Conservation (phyloP, 2,113 vertebrate species). For the Malaclemys terrapin region DNA sequence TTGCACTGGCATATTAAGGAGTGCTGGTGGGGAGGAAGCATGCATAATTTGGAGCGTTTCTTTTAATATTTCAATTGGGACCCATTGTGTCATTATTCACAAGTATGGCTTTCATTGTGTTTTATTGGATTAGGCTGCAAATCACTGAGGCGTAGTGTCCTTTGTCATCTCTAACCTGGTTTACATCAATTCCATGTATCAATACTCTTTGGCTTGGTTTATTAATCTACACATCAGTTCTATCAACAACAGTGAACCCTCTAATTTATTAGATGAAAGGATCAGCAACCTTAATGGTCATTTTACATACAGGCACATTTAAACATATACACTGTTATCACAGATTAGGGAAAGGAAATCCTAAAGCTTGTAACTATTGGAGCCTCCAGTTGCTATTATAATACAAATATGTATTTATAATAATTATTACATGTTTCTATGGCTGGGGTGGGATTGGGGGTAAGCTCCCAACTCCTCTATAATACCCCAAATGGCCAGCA, state of each 20-base stretch:
- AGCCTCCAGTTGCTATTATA: slow-evolving; percentile 32
- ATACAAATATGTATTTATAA: slow-evolving; percentile 37
- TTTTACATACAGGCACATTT: slow-evolving; percentile 72
- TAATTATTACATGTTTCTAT: slow-evolving; percentile 14
- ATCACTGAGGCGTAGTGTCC: slow-evolving; percentile 73
- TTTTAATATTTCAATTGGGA: slow-evolving; percentile 64
- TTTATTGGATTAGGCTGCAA: slow-evolving; percentile 72
- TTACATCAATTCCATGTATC: slow-evolving; percentile 74
- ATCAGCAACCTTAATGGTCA: slow-evolving; percentile 41
- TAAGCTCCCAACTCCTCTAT: not conserved
- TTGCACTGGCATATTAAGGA: not conserved
- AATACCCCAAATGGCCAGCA: not conserved
- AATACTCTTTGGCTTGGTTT: slow-evolving; percentile 68
- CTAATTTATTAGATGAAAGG: slow-evolving; percentile 71
- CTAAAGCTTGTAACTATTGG: slow-evolving; percentile 15
- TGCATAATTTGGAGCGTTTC: slow-evolving; percentile 39
- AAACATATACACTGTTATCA: slow-evolving; percentile 53
- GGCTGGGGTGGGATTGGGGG: not conserved
- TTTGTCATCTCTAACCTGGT: slow-evolving; percentile 76
- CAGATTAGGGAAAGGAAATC: slow-evolving; percentile 42
- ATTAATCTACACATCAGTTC: slow-evolving; percentile 76
- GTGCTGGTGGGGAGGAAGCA: not conserved
- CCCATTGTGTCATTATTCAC: slow-evolving; percentile 43
- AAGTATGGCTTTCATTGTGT: slow-evolving; percentile 68
- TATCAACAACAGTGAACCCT: slow-evolving; percentile 56